A percentile compares a stretch with the other conserved stretches of the same genome.
Conservation (phyloP, 37 sponge, comb jelly and placozoan species). For the Crambe crambe region DNA sequence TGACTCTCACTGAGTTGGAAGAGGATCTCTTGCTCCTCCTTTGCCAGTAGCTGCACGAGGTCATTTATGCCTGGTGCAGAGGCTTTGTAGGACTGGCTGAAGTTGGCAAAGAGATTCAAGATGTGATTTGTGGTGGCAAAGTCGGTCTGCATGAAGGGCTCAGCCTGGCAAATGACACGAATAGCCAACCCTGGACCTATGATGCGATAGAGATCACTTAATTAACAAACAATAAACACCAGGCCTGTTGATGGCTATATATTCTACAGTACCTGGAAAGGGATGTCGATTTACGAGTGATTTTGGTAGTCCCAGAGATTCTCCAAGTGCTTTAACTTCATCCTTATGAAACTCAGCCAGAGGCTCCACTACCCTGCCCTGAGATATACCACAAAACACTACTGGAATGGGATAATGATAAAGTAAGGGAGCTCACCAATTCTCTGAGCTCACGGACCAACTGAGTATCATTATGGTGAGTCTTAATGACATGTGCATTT, state of each 20-base stretch:
- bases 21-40: constrained; percentile 50
- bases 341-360: constrained; percentile 92
- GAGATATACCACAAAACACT: not conserved
- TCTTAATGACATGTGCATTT: constrained; percentile 89
- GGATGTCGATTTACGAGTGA: constrained; percentile 84
- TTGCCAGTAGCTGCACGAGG: not conserved
- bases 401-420: not conserved
- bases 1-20: constrained; percentile 34
- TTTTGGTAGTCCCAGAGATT: constrained; percentile 77
- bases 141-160: constrained; percentile 38
- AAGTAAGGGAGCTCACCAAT: constrained; percentile 31
- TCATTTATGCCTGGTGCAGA: not conserved
- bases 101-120: constrained; percentile 4
- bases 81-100: not conserved
- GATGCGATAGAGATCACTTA: too few species aligned
- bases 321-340: constrained; percentile 84
- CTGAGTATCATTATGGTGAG: constrained; percentile 93
- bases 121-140: constrained; percentile 46
- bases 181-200: constrained; percentile 88
- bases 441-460: constrained; percentile 77
- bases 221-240: too few species aligned
- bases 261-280: constrained; percentile 89
- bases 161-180: constrained; percentile 67
- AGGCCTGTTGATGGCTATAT: too few species aligned
- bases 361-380: constrained; percentile 85